These are phyloP conservation scores for Hydrotaea cyrtoneurina DNA, from an alignment of 2,888 invertebrate species.

Conservation along the genomic window DNA sequence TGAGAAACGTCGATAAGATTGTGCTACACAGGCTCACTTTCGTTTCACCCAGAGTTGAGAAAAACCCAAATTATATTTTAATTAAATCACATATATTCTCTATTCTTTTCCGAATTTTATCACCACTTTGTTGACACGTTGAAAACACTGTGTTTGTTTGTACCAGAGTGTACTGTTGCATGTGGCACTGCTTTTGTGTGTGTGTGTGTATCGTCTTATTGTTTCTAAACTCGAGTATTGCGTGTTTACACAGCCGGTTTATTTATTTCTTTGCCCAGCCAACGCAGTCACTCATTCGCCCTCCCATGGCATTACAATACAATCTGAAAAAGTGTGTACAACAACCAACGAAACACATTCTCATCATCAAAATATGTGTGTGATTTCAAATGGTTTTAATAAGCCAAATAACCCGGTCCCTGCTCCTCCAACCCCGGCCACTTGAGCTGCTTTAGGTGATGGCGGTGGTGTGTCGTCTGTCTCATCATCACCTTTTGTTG, in stretches of 20 bases:
- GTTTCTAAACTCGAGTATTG: conserved; percentile 64
- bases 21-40: too few relatives aligned
- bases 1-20: too few relatives aligned
- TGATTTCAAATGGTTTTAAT: conserved; percentile 63
- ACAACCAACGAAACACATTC: conserved; percentile 24
- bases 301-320: conserved; percentile 20
- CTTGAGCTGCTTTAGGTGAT: conserved; percentile 1
- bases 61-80: too few relatives aligned
- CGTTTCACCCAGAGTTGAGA: too few relatives aligned
- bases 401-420: conserved; percentile 48
- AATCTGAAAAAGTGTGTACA: neutral
- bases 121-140: too few relatives aligned
- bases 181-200: neutral
- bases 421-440: neutral
- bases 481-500: conserved; percentile 58
- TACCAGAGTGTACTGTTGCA: neutral
- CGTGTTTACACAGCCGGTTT: conserved; percentile 44
- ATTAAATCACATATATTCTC: too few relatives aligned
- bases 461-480: conserved; percentile 30
- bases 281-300: conserved; percentile 35
- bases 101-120: too few relatives aligned
- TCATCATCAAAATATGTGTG: conserved; percentile 41
- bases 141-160: too few relatives aligned
- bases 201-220: conserved; percentile 56
- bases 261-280: neutral